Percentiles rank a stretch among this genome's conserved stretches.
phyloP scores from a whole-genome alignment of 2,113 vertebrate genomes.

The Phaethon lepturus region DNA sequence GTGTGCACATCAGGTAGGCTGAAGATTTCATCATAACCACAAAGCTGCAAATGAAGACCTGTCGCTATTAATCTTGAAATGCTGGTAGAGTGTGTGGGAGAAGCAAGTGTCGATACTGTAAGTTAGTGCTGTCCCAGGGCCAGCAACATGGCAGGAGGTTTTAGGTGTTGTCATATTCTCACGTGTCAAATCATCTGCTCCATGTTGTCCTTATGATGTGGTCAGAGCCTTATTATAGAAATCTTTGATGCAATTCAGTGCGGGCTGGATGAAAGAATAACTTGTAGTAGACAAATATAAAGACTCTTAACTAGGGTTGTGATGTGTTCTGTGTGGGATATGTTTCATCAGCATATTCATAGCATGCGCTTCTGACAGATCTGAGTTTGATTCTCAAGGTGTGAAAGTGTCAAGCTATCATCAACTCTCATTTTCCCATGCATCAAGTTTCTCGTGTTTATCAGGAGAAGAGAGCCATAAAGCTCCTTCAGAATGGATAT shows the following conservation, averaged over 20 bases:
- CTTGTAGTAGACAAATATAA: conserved; percentile 51
- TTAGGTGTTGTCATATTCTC: not conserved
- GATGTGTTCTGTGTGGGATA: conserved; percentile 45
- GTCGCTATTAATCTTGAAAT: not conserved
- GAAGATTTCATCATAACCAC: not conserved
- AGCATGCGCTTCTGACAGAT: conserved; percentile 30
- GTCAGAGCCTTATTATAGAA: conserved; percentile 11
- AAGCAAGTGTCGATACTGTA: not conserved
- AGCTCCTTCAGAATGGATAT: not conserved
- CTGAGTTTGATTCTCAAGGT: conserved; percentile 41
- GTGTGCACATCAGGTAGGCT: not conserved
- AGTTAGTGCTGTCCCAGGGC: not conserved
- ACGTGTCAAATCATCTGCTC: not conserved
- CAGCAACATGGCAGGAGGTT: not conserved
- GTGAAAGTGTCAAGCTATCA: conserved; percentile 65
- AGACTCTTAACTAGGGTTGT: not conserved
- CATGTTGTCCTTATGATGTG: not conserved
- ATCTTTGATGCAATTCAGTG: not conserved
- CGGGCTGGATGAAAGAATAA: not conserved
- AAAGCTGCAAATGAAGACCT: not conserved
- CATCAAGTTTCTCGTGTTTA: conserved; percentile 44
- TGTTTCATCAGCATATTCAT: conserved; percentile 60
- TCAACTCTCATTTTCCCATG: conserved; percentile 53
- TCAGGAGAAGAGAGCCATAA: conserved; percentile 14
- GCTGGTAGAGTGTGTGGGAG: not conserved